A percentile compares a stretch with the other conserved stretches of the same genome.
Conservation (phyloP, 2,113 vertebrate species). For the Ovis canadensis region DNA sequence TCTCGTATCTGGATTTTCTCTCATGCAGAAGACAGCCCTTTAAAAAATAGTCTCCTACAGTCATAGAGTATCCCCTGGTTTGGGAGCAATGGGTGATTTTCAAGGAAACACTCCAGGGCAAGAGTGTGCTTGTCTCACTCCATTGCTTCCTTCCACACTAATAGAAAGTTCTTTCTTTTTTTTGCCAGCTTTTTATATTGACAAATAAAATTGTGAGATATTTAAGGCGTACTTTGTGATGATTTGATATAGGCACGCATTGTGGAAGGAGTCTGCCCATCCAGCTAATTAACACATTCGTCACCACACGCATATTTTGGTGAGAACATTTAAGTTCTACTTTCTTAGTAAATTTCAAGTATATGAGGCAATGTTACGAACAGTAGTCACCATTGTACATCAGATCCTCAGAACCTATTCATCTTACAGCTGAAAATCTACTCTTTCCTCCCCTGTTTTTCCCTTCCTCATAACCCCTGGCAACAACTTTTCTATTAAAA, state of each 20-base stretch:
- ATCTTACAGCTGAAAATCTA: background rate
- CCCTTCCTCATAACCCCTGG: background rate
- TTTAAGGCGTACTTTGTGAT: background rate
- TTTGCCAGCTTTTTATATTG: background rate
- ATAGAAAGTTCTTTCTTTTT: background rate
- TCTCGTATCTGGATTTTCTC: constrained; percentile 9
- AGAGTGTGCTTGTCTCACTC: background rate
- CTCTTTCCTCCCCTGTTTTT: background rate
- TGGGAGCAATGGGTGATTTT: background rate
- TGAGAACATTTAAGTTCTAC: background rate
- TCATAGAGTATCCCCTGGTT: background rate
- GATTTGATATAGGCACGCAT: background rate
- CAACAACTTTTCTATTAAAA: background rate
- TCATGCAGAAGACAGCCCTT: background rate
- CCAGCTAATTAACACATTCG: background rate
- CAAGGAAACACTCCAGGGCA: background rate
- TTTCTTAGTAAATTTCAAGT: background rate
- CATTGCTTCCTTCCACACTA: background rate
- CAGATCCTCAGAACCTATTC: background rate
- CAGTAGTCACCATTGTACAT: background rate
- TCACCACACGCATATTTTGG: background rate
- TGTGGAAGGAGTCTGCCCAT: background rate
- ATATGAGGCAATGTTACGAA: background rate
- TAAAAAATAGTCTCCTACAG: background rate
- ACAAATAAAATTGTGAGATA: background rate